These are phyloP conservation scores for Theropithecus gelada DNA, from an alignment of 2,113 vertebrate genomes.

Conservation along the genomic window DNA sequence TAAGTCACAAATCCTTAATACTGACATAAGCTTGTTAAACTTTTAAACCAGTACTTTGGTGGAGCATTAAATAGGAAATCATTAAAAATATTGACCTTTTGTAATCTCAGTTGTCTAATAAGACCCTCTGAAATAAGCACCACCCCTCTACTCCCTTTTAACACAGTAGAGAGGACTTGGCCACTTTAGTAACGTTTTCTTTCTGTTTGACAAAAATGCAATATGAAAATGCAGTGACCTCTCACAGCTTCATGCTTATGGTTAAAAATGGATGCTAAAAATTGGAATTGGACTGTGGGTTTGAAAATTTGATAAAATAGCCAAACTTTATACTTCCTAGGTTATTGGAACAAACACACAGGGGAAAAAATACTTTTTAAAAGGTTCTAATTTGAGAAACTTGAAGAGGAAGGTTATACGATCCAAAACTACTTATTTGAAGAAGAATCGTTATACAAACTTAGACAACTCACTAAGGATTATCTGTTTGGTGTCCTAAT, in stretches of 20 bases:
- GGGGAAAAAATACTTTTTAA: not conserved
- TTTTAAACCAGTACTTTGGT: not conserved
- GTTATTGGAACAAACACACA: not conserved
- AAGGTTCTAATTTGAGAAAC: conserved; percentile 49
- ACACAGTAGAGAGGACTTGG: not conserved
- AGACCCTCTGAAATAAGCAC: conserved; percentile 27
- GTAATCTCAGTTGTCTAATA: conserved; percentile 41
- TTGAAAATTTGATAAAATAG: conserved; percentile 40
- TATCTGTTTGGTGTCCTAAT: conserved; percentile 27
- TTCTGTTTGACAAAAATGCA: conserved; percentile 51
- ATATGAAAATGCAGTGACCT: conserved; percentile 45
- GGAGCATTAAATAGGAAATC: not conserved
- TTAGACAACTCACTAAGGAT: conserved; percentile 45
- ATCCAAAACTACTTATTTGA: conserved; percentile 54
- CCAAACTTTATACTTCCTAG: conserved; percentile 19
- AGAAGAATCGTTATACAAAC: conserved; percentile 43
- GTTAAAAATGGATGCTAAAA: conserved; percentile 21
- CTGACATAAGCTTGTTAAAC: conserved; percentile 33
- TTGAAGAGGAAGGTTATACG: conserved; percentile 19
- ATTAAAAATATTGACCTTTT: conserved; percentile 17
- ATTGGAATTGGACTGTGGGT: not conserved
- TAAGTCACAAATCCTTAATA: conserved; percentile 39
- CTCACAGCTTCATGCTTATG: not conserved
- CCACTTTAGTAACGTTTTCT: conserved; percentile 15
- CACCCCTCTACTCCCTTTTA: not conserved